These are phyloP conservation scores for Piaya cayana DNA, from an alignment of 2,113 vertebrate genomes.

Conservation along the genomic window DNA sequence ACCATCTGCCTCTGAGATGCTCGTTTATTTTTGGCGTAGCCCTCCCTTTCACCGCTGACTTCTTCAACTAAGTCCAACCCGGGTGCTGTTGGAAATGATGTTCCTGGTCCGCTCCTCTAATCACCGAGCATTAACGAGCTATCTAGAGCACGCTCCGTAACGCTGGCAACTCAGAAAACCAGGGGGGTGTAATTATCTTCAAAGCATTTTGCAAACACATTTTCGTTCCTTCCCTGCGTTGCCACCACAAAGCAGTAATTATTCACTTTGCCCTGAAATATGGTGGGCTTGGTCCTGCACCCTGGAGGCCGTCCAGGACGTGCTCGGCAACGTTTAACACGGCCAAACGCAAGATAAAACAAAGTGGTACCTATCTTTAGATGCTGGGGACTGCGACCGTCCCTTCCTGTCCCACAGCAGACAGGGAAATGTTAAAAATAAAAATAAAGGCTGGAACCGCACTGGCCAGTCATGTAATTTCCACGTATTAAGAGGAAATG, in stretches of 20 bases:
- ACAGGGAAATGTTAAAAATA: conserved; percentile 21
- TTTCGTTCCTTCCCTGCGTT: not conserved
- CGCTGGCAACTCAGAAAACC: accelerated
- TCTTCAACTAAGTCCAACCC: conserved; percentile 35
- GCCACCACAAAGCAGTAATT: not conserved
- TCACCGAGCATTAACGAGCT: not conserved
- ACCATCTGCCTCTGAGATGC: conserved; percentile 64
- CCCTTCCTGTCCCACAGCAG: conserved; percentile 17
- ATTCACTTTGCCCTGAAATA: not conserved
- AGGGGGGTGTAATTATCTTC: conserved; percentile 23
- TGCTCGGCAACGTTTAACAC: not conserved
- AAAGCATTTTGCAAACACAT: conserved; percentile 25
- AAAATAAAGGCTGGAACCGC: not conserved
- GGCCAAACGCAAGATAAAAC: not conserved
- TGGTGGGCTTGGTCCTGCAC: conserved; percentile 17
- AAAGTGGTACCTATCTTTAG: conserved; percentile 32
- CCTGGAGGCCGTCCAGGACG: not conserved
- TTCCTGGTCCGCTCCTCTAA: not conserved
- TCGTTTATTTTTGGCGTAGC: conserved; percentile 30
- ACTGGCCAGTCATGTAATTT: not conserved
- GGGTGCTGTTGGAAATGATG: not conserved
- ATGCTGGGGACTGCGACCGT: not conserved
- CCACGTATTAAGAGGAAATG: not conserved
- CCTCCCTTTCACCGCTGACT: conserved; percentile 40
- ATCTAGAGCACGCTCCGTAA: not conserved